Evolutionary conservation across 1,140 invertebrate genomes (phyloP), one percentile per base, ranked within the genome.

Genomic region (Heliconius hermathena): DNA sequence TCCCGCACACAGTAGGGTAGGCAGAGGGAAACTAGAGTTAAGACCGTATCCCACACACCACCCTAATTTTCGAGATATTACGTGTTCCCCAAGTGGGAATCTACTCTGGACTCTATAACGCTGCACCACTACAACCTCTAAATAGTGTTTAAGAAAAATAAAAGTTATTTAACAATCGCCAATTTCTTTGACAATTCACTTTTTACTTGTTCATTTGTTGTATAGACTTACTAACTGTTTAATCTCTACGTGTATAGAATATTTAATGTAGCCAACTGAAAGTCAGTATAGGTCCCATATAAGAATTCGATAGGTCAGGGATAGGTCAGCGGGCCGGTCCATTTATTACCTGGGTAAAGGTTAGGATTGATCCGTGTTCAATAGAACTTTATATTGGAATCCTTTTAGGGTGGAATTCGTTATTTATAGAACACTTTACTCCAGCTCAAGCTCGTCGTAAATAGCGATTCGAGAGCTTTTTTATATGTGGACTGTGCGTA

Each of bases 221-320:
- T 52, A 52, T 20, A 52, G 49, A 4, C 5, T 52, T 20, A 2
- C 18, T 18, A 52, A 1, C 6, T 52, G 18, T 20, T 20, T 52
- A 52, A 1, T 52, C 49, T 16, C 18, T 16, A 46, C 49, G 5
- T 18, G 20, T 5, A 20, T 52, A 52, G 18, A 52, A 52, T 57
- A n/a, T 57, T 57, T 57, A n/a, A 22, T 57, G 20, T 57, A 26
- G 11, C 11, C 22, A 66, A 13, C 60, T 26, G 3, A 16, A 66
- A 66, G 11, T 29, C 11, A 29, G 4, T 66, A 66, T 29, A 66
- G 60, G 60, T 66, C 73, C 20, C 29, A 60, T 33, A 60, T 20
- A 75, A n/a, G 57, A 60, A 54, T 75, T 66, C 74, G 74, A 75
- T 57, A 75, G 74, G 74, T 75, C 74, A 75, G 33, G 57, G 74